A percentile compares a stretch with the other conserved stretches of the same genome.
phyloP scores from a whole-genome alignment of 2,797 vertebrate species.

The Gymnoscopelus microlampas region DNA sequence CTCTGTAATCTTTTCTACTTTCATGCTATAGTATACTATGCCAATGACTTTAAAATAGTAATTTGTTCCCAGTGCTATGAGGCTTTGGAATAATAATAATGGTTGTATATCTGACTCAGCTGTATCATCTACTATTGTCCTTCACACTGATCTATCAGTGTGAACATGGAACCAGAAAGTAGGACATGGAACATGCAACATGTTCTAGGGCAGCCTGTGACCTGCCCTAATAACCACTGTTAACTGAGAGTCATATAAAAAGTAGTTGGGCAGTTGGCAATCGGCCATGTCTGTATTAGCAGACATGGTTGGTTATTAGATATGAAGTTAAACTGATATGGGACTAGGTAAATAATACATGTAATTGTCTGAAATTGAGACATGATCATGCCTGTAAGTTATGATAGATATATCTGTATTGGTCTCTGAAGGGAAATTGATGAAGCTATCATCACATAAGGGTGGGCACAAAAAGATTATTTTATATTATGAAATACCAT shows the following conservation, averaged over 20 bases:
- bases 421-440: too few relatives aligned
- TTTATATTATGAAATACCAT: too few relatives aligned
- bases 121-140: background rate
- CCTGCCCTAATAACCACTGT: slow-evolving; percentile 16
- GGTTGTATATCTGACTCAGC: too few relatives aligned
- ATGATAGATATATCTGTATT: background rate
- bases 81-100: too few relatives aligned
- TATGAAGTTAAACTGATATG: slow-evolving; percentile 1
- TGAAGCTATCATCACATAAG: slow-evolving; percentile 5
- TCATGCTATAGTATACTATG: too few relatives aligned
- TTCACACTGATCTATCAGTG: slow-evolving; percentile 28
- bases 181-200: too few relatives aligned
- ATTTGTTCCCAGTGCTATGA: too few relatives aligned
- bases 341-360: too few relatives aligned
- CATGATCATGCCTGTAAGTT: slow-evolving; percentile 22
- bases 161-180: background rate
- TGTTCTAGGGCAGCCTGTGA: slow-evolving; percentile 18
- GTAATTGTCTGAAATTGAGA: background rate
- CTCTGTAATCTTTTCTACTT: too few relatives aligned
- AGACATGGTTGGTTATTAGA: background rate
- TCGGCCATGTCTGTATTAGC: slow-evolving; percentile 13
- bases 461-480: too few relatives aligned
- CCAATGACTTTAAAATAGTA: too few relatives aligned
- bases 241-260: slow-evolving; percentile 41
- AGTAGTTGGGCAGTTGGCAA: slow-evolving; percentile 30